Conservation (phyloP, 1,140 invertebrate genomes). For the Heterodera carotae region DNA sequence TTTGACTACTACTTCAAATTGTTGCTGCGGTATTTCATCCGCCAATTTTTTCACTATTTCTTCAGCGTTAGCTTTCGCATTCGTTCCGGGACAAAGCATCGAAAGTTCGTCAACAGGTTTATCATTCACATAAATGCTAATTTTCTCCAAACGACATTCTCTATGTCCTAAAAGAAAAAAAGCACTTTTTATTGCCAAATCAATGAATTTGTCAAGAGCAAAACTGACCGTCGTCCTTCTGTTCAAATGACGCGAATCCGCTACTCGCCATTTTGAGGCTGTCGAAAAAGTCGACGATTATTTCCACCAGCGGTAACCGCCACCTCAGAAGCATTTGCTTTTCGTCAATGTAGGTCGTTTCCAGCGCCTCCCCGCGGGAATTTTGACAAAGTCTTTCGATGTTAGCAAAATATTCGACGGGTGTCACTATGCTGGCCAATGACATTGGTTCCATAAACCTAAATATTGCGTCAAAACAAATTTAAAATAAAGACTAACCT, state of each 20-base stretch:
- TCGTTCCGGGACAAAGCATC: slow-evolving; percentile 77
- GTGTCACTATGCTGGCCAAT: slow-evolving; percentile 79
- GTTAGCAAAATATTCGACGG: slow-evolving; percentile 65
- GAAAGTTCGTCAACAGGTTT: slow-evolving; percentile 82
- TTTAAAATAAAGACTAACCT: slow-evolving; percentile 74
- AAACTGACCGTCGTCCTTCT: slow-evolving; percentile 86
- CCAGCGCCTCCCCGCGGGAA: slow-evolving; percentile 77
- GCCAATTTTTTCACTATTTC: slow-evolving; percentile 78
- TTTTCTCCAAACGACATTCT: slow-evolving; percentile 67
- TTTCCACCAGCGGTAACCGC: slow-evolving; percentile 84
- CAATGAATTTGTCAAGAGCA: slow-evolving; percentile 13
- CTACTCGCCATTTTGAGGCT: slow-evolving; percentile 74
- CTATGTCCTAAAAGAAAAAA: slow-evolving; percentile 31
- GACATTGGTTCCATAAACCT: slow-evolving; percentile 79
- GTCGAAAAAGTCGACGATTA: slow-evolving; percentile 93
- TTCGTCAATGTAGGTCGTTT: slow-evolving; percentile 79
- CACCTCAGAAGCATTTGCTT: slow-evolving; percentile 79
- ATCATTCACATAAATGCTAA: slow-evolving; percentile 81
- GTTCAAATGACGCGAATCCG: slow-evolving; percentile 96
- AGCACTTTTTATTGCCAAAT: background rate
- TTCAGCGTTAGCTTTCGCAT: slow-evolving; percentile 74
- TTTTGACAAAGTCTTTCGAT: slow-evolving; percentile 71
- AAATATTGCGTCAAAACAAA: slow-evolving; percentile 6
- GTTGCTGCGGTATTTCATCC: slow-evolving; percentile 80
- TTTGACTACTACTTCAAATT: slow-evolving; percentile 83